Percentiles rank a stretch among this genome's conserved stretches.
These are phyloP conservation scores for Nemapogon koenigi DNA, from an alignment of 2,888 invertebrate species.

Conservation along the genomic window DNA sequence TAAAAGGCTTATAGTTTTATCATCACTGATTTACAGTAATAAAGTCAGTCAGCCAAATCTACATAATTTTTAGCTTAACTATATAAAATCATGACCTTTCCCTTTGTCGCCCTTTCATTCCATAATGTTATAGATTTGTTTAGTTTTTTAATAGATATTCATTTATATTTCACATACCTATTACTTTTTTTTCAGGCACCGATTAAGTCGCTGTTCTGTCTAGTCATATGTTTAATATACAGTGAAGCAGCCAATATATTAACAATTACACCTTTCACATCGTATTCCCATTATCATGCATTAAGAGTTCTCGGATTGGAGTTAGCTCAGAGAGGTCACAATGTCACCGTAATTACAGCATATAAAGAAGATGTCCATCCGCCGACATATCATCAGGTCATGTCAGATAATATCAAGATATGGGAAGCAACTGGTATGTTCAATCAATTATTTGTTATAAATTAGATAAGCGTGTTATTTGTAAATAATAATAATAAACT, in stretches of 20 bases:
- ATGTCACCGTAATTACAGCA: conserved; percentile 55
- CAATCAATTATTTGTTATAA: too few species aligned
- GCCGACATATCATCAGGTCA: conserved; percentile 40
- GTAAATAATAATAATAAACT: too few species aligned
- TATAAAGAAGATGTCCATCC: conserved; percentile 32
- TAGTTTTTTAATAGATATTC: too few species aligned
- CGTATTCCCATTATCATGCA: conserved; percentile 52
- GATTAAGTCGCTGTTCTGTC: background rate
- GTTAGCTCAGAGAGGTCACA: conserved; percentile 55
- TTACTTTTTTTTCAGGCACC: conserved; percentile 1
- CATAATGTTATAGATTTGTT: too few species aligned
- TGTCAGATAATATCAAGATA: conserved; percentile 36
- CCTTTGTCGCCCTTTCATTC: too few species aligned
- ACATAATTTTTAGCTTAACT: too few species aligned
- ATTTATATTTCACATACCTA: too few species aligned
- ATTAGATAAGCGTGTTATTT: too few species aligned
- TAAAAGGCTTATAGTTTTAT: too few species aligned
- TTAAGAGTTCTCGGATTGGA: conserved; percentile 50
- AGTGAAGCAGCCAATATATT: conserved; percentile 38
- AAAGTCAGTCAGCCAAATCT: too few species aligned
- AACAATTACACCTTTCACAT: conserved; percentile 48
- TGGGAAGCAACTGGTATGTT: conserved; percentile 47
- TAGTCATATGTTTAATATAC: background rate
- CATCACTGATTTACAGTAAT: too few species aligned
- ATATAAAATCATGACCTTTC: too few species aligned